Evolutionary conservation across 2,113 vertebrate genomes (phyloP), one percentile per base, ranked within the genome.

Genomic region (Stictonetta naevosa): DNA sequence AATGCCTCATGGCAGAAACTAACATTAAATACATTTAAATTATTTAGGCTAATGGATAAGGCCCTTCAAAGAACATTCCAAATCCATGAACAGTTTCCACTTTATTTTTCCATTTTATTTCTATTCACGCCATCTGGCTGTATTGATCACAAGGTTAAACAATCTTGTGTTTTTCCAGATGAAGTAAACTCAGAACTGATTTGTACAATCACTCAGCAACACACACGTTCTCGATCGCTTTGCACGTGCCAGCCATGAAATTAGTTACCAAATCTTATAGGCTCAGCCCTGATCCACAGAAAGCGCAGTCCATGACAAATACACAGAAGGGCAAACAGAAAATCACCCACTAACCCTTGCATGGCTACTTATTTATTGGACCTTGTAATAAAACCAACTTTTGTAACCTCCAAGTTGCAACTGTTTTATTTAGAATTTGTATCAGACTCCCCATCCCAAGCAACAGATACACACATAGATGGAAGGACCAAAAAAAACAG

Each of bases 61-160:
- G 59, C 91, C 56, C 46, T 85, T 79, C 79, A 76, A 72, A 84
- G 7, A 86, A 44, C n/a, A 64, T 31, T 79, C 15, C 38, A 58
- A 87, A 94, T 69, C 67, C 38, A 69, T 3, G 17, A 56, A 46
- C 71, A 58, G 62, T 21, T 96, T 91, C 78, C 8, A 4, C 53
- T 92, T 95, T 90, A 44, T 80, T 88, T 79, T 90, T 83, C 67
- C 38, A 22, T 87, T 92, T 83, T 88, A 69, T 85, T 94, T 92
- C 69, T 55, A 83, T 80, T 92, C 79, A 68, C 1, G 3, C 68
- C 92, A 94, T 79, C 82, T 82, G 84, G 33, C 33, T 60, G 66
- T 75, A 95, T 79, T 59, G 60, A 87, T 94, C 66, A 64, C 2
- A 17, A 4, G 3, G 52, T 87, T 84, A 86, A 93, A 92, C 81